Evolutionary conservation across 2,888 invertebrate genomes (phyloP).

Genomic region (Pristionchus mayeri): DNA sequence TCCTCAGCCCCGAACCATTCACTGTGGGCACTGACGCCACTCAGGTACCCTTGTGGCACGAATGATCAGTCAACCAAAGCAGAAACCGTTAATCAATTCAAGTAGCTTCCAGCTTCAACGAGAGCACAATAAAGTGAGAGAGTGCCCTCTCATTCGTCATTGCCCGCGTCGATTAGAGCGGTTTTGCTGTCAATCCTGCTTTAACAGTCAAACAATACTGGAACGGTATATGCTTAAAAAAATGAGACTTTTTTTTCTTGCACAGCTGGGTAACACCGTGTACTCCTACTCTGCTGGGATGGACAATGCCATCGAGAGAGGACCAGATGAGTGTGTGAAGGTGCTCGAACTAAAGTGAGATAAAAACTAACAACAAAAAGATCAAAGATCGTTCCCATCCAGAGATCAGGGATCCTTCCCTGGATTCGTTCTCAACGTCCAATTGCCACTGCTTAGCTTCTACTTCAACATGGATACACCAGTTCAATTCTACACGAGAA

Average conservation of each 20-base stretch:
- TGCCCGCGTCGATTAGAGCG: too few relatives aligned
- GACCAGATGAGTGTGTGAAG: neutral
- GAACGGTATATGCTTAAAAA: too few relatives aligned
- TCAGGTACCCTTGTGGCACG: neutral
- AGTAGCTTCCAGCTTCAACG: too few relatives aligned
- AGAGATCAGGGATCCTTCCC: conserved; percentile 1
- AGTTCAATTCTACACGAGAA: neutral
- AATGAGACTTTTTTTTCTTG: too few relatives aligned
- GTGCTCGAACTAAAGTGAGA: neutral
- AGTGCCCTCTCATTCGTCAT: too few relatives aligned
- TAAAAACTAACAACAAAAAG: neutral
- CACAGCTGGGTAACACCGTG: neutral
- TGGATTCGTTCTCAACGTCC: conserved; percentile 9
- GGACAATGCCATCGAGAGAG: neutral
- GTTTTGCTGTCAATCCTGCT: too few relatives aligned
- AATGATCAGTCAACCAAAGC: too few relatives aligned
- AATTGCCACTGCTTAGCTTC: neutral
- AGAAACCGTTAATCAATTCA: too few relatives aligned
- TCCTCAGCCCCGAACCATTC: conserved; percentile 21
- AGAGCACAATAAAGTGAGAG: too few relatives aligned
- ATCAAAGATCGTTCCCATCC: neutral
- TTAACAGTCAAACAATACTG: too few relatives aligned
- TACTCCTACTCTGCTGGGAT: neutral
- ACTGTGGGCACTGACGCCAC: neutral
- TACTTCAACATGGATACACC: conserved; percentile 13